Conservation (phyloP, 2,797 vertebrate species). For the Enteromius fasciolatus region DNA sequence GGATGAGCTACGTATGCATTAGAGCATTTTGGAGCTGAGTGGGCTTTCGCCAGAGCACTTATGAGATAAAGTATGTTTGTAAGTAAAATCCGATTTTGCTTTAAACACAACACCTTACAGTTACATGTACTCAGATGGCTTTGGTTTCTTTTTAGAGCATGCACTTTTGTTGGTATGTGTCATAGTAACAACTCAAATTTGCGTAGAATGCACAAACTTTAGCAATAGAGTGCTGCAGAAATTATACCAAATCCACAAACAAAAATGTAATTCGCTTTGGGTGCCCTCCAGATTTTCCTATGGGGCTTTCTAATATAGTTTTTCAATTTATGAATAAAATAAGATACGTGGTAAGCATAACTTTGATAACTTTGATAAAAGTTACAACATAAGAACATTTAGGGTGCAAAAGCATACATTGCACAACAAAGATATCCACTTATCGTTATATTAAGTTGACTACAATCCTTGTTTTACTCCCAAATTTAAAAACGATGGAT, state of each 20-base stretch:
- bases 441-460: not conserved
- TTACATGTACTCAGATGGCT: not conserved
- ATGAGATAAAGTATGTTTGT: not conserved
- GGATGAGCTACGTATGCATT: constrained; percentile 11
- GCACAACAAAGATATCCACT: not conserved
- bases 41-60: not conserved
- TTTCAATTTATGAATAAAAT: not conserved
- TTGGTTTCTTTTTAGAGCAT: not conserved
- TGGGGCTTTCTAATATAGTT: not conserved
- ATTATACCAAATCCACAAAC: not conserved
- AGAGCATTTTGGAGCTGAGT: not conserved
- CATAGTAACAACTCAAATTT: not conserved
- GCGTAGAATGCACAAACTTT: not conserved
- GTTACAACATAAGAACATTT: not conserved
- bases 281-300: not conserved
- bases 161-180: not conserved
- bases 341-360: not conserved
- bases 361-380: not conserved
- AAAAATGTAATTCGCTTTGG: not conserved
- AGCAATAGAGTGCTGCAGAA: not conserved
- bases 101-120: not conserved
- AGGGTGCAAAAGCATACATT: not conserved
- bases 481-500: not conserved
- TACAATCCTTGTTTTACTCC: not conserved
- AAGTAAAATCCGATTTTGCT: not conserved